Evolutionary conservation across 2,888 invertebrate species (phyloP), one percentile per base, ranked within the genome.

Genomic region (Hybos culiciformis): DNA sequence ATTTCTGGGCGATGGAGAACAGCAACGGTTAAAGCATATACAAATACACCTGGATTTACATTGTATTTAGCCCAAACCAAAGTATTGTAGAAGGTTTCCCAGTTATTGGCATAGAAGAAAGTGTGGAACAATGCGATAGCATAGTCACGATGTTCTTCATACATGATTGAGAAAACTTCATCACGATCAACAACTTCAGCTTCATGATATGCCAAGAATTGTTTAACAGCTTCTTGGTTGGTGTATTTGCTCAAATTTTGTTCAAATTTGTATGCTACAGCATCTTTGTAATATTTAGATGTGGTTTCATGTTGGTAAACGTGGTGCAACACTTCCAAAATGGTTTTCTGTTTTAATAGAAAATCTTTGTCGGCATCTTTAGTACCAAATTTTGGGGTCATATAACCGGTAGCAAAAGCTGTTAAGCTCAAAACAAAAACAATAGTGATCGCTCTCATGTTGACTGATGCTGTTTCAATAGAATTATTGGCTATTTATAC

Each of bases 71-170:
- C 70, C 70, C 75, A 79, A 12, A 73, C 72, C 37, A 78, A 77
- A 4, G 77, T 74, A 51, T 75, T 72, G 60, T 74, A 71, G 67
- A 83, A 79, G 9, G 77, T 76, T 9, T 74, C 70, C 59, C 73
- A 81, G 56, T 79, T 75, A 57, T 78, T 78, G 44, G 80, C 78
- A 45, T 75, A 74, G 61, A 71, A 72, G 41, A 83, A 67, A 19
- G 78, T 62, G 54, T 78, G 71, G 64, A 77, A 77, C 8, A 83
- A 60, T 9, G 73, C 71, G 14, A 71, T 58, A 7, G 74, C 75
- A 57, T 4, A 45, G 5, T 48, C 38, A 5, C 44, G 44, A 40
- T 50, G 50, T 26, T 47, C 14, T 8, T 44, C 19, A 12, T 48
- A 43, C 18, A 42, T 24, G 14, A 48, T 37, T 14, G 44, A 37